Evolutionary conservation across 2,113 vertebrate species (phyloP), one percentile per base, ranked within the genome.

Genomic region (Alces alces): DNA sequence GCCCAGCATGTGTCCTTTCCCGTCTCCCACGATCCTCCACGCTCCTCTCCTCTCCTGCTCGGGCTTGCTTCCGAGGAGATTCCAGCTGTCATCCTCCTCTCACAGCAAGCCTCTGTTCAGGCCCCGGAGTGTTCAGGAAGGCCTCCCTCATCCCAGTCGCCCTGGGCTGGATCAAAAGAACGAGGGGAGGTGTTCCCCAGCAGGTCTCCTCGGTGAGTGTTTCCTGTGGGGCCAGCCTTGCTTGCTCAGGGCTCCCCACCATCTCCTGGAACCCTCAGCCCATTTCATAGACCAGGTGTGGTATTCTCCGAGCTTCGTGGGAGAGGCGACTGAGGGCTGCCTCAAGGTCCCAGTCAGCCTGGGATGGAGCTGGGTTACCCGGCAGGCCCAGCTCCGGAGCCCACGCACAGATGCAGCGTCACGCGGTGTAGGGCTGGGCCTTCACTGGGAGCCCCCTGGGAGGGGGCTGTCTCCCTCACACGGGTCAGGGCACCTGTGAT

Each of bases 401-500:
- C 86, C 78, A 33, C 0, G 0, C 39, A 27, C 47, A 17, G 6
- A 33, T 0, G 1, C 6, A 21, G 4, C 1, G n/a, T 52, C 28
- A 16, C 27, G 16, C 0, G 1, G 52, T 2, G 3, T 21, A 2
- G 23, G 7, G 55, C 21, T 19, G 86, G 9, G 25, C 12, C 2
- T 50, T 50, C 47, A 50, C 47, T 50, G 47, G 47, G 47, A 50
- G 47, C 12, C 47, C 47, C 47, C 47, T 50, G 47, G 47, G 47
- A 14, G 47, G 47, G 47, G 47, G 47, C 47, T 50, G 2, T 33
- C 52, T 47, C 33, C 5, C 7, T 60, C 79, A 10, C 3, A 0
- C 0, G 17, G 17, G 52, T 50, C 12, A 15, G 4, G 78, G 39
- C 0, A 0, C 33, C 79, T 43, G 60, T 0, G 4, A 19, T 83